Evolutionary conservation across 1,140 invertebrate genomes (phyloP), one percentile per base, ranked within the genome.

Genomic region (Meloidogyne exigua): DNA sequence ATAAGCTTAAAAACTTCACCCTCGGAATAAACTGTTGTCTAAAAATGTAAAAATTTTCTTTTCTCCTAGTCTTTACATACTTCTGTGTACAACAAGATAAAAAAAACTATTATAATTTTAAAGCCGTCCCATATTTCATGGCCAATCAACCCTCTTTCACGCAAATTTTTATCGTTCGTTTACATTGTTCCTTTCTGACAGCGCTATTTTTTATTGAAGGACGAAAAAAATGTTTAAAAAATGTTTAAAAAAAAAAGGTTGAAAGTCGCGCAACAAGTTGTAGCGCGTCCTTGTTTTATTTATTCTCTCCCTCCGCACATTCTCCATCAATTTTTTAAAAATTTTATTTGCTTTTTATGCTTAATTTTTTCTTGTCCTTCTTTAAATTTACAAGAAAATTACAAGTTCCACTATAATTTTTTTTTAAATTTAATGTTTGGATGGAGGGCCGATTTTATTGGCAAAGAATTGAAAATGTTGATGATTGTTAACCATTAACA

Each of bases 121-220:
- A 57, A 57, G 18, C 49, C 49, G 49, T 57, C 49, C 49, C 49
- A 57, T 57, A n/a, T 57, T 57, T 57, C 49, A 57, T 57, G 49
- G 49, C 49, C 49, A 57, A 21, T 57, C n/a, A n/a, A n/a, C 18
- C 18, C 44, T 49, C 9, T n/a, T n/a, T n/a, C n/a, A 57, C 49
- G 49, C 18, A 57, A 57, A 57, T 57, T 57, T 57, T 57, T 57
- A n/a, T 57, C 49, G 49, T 57, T 57, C 18, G 49, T 57, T 57
- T n/a, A 57, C 49, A 57, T 57, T 57, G 49, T 57, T 57, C 49
- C 21, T 57, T 57, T n/a, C 10, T 5, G 9, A n/a, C 49, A 57
- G 44, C 44, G 44, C 44, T 49, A 18, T 49, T 49, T 39, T 39
- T 18, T 49, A 44, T 44, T 44, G 13, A 12, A 15, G 13, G 4